These are phyloP conservation scores for Takifugu flavidus DNA, from an alignment of 2,113 vertebrate genomes.

Conservation along the genomic window DNA sequence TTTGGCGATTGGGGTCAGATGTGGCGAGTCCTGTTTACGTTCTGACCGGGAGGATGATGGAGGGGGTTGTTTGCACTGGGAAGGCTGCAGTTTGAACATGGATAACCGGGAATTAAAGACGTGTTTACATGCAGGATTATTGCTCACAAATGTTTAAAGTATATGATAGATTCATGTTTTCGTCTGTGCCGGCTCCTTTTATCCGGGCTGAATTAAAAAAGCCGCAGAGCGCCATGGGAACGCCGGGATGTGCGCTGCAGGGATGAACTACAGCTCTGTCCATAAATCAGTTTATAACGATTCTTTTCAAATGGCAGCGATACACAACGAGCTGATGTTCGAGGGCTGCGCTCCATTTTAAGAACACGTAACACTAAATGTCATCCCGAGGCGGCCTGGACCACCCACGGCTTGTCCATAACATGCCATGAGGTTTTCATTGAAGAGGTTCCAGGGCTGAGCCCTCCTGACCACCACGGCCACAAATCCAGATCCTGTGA, in stretches of 20 bases:
- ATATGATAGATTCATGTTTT: slow-evolving; percentile 15
- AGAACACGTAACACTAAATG: slow-evolving; percentile 63
- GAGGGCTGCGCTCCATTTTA: slow-evolving; percentile 42
- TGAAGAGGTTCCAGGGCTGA: slow-evolving; percentile 55
- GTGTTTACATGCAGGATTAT: slow-evolving; percentile 21
- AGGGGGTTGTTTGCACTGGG: slow-evolving; percentile 15
- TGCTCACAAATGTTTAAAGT: slow-evolving; percentile 1
- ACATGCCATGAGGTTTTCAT: slow-evolving; percentile 64
- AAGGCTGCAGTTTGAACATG: slow-evolving; percentile 10
- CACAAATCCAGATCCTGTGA: slow-evolving; percentile 50
- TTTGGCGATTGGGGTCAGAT: slow-evolving; percentile 42
- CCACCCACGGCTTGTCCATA: slow-evolving; percentile 65
- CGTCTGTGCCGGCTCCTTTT: neutral
- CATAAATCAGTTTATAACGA: too few relatives aligned
- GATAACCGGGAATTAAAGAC: slow-evolving; percentile 11
- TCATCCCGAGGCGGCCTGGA: slow-evolving; percentile 62
- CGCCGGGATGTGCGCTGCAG: too few relatives aligned
- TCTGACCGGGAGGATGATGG: slow-evolving; percentile 42
- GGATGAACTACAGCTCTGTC: too few relatives aligned
- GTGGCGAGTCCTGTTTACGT: slow-evolving; percentile 53
- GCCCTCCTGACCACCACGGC: slow-evolving; percentile 39
- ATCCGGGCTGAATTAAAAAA: slow-evolving; percentile 17
- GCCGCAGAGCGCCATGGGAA: slow-evolving; percentile 16
- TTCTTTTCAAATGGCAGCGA: neutral
- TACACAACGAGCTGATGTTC: slow-evolving; percentile 32